Evolutionary conservation across 2,888 invertebrate species (phyloP), one percentile per base, ranked within the genome.

Genomic region (Hetaerina titia): DNA sequence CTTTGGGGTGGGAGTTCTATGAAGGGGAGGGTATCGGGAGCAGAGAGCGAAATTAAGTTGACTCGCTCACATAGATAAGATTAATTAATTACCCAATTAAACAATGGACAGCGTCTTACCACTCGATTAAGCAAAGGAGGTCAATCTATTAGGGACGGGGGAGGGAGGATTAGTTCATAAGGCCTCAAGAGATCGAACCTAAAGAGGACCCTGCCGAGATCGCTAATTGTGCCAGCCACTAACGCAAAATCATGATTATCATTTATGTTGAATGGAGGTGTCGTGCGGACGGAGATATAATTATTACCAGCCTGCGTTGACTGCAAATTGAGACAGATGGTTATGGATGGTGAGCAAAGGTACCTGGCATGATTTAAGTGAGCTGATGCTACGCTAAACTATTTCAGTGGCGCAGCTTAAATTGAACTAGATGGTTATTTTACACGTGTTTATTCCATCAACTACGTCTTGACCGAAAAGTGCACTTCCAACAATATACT

Each of bases 51-150:
- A 69, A 90, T 90, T 90, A 69, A 90, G 90, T 90, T 90, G 90
- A 90, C 90, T 90, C 90, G 90, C 90, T 19, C 63, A 63, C 63
- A 90, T 64, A 90, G 90, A 90, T 90, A 90, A 90, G 64, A 45
- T 69, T 90, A 90, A 90, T 90, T 90, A 90, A 90, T 90, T 90
- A 90, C 90, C 90, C 90, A 90, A 90, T 90, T 90, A 90, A 90
- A 90, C 90, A 60, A 58, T 45, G 90, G 64, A 90, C 64, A 56
- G 90, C 63, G 64, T 90, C 90, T 25, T 19, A 90, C 63, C 63
- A 22, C 90, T 45, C 90, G 64, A 90, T 90, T 64, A 45, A 90
- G 45, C 64, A 45, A 64, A 90, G 64, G 90, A 63, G 90, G 45
- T 64, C 64, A 64, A 64, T 63, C 63, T 25, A 31, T 63, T 45